Evolutionary conservation across 2,113 vertebrate genomes (phyloP), one percentile per base, ranked within the genome.

Genomic region (Amblyopsis rosae): DNA sequence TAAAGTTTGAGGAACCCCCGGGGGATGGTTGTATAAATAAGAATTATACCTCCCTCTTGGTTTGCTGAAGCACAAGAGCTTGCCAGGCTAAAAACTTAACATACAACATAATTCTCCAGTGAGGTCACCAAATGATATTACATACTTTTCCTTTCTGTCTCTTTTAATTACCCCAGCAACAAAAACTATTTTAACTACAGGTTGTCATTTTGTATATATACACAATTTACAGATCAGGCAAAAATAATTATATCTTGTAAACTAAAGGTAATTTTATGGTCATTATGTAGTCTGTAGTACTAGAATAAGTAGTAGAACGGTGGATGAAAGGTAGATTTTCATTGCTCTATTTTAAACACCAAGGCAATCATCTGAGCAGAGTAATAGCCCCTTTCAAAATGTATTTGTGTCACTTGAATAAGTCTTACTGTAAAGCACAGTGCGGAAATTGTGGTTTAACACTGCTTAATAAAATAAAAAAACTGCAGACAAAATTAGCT

Each of bases 81-180:
- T 90, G 93, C 90, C 90, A 93, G 87, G 91, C 89, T 92, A 86
- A 93, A 80, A 95, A 93, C 92, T 93, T 94, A 94, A 94, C 10
- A 54, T 54, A 26, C 26, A 26, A 26, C 26, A 26, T 95, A 94
- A 94, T 94, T 95, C 87, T 86, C 90, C 94, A 92, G 89, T 94
- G 94, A 96, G 94, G 92, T 92, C 94, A 95, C 94, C 93, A 96
- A 96, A 95, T 96, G 89, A 91, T 93, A 93, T 95, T 94, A 94
- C 93, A 95, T 88, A 94, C 92, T 91, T 94, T 88, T 96, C 94
- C 93, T 93, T 91, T 94, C 88, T 82, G 94, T 96, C 94, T 92
- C 84, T 64, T 92, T 95, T 94, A 95, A 94, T 96, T 96, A 95
- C 90, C 79, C 81, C 89, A 80, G 87, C 91, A 91, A 93, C 95